phyloP scores from a whole-genome alignment of 2,888 invertebrate genomes.

The Acleris laterana region DNA sequence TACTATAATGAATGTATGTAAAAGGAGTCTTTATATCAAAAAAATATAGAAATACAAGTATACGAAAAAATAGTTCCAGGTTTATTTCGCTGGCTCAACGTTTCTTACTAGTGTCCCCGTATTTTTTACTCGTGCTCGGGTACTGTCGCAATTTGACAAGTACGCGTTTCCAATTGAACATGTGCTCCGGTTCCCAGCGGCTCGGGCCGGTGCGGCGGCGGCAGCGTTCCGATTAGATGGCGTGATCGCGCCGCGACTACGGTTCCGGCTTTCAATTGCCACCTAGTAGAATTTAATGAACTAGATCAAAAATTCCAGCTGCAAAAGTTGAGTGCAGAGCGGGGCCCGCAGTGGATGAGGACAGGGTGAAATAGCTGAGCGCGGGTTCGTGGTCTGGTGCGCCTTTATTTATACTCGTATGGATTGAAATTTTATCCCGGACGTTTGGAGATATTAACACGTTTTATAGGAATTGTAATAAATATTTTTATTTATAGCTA shows the following conservation, averaged over 20 bases:
- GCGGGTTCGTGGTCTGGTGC: no score
- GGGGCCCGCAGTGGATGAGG: not conserved
- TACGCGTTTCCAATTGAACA: conserved; percentile 61
- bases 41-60: no score
- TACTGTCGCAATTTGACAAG: conserved; percentile 14
- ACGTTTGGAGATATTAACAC: no score
- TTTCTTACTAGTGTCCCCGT: not conserved
- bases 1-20: no score
- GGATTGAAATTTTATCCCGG: no score
- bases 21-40: no score
- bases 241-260: conserved; percentile 41
- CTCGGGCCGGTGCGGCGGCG: conserved; percentile 43
- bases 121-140: not conserved
- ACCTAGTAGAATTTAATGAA: conserved; percentile 60
- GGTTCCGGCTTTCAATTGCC: conserved; percentile 44
- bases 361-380: no score
- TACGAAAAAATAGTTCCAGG: no score
- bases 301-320: conserved; percentile 37
- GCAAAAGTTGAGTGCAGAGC: conserved; percentile 4
- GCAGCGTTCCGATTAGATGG: conserved; percentile 50
- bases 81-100: conserved; percentile 11
- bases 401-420: no score
- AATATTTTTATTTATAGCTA: no score
- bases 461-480: no score
- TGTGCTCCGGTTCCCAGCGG: conserved; percentile 57